Evolutionary conservation across 2,888 invertebrate genomes (phyloP), one percentile per base, ranked within the genome.

Genomic region (Adelognathus sp.): DNA sequence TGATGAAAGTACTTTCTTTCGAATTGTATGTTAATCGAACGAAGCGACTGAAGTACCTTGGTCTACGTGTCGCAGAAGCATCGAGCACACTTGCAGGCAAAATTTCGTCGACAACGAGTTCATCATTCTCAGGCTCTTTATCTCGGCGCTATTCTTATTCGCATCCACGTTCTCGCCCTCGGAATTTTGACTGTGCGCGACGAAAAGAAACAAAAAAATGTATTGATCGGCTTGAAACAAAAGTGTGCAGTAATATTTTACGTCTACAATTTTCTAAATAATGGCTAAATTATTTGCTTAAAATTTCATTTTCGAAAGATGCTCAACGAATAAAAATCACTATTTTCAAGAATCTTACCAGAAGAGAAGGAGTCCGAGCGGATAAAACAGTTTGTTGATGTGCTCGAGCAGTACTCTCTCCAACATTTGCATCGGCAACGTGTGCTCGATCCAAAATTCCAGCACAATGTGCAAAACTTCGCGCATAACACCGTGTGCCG

Each of bases 351-450:
- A 41, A 46, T 80, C 80, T 86, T 83, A 90, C 91, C 90, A 90
- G 80, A 89, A 91, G 18, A 91, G 72, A 24, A 91, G 77, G 63
- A 91, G 83, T 70, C 91, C 90, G 46, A 91, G 84, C 0, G 91
- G 88, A 79, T 91, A 91, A 82, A 86, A 91, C 33, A 91, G 82
- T 36, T 92, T 91, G 76, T 93, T 92, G 92, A 94, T 93, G 71
- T 93, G 93, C 77, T 94, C 93, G 14, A 93, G 88, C 67, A 94
- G 90, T 2, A 94, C 92, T 2, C 89, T 90, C 87, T 95, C 95
- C 77, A 95, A 89, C 66, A 92, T 92, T 7, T 92, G 89, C 74
- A 94, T 92, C 1, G 92, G 91, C 21, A 93, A 86, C 64, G 89
- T 86, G 75, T 92, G 91, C 24, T 91, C 89, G 29, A 91, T 84